Base-by-base conservation (phyloP, 2,888 invertebrate genomes). In the Romanomermis culicivorax region DNA sequence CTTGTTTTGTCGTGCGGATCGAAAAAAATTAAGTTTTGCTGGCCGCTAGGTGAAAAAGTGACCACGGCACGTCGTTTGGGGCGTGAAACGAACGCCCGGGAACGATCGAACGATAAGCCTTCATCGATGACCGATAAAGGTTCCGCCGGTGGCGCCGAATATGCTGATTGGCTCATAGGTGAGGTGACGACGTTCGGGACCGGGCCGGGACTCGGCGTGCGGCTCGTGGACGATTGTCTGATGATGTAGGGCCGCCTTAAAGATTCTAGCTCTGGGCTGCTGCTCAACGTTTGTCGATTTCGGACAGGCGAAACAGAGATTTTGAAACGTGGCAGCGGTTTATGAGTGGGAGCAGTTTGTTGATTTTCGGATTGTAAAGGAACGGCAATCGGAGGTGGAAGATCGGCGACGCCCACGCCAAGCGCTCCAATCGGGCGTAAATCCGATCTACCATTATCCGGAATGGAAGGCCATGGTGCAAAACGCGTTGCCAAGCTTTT, bases 41-140 rank as follows among this genome's bases (percentile, higher is more conserved):
- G 36, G 7, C 17, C 17, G 11, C 11, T 36, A 11, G 36, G 36
- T 11, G 36, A 36, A 36, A 36, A 36, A 36, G 7, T 7, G 7
- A 36, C 36, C 36, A 7, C 36, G 36, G 36, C 7, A 7, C 36
- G 36, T 17, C 17, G 7, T 36, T 17, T 36, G 11, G 36, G 36
- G 11, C 36, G 7, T 17, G 36, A 17, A 36, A 36, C 17, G 11
- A 36, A 17, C 11, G 4, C 17, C 23, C 45, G 45, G 17, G 17
- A n/a, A 11, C 23, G 17, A 23, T 11, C 23, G 11, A 23, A 11
- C 23, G 45, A 23, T 45, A 45, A 45, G 17, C 45, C 45, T 45
- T 45, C 45, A 23, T 45, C 45, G 45, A 45, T 45, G 23, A 45
- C 45, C 17, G 36, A 36, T 36, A 36, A n/a, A n/a, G n/a, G n/a